phyloP scores from a whole-genome alignment of 2,113 vertebrate genomes.

The Paramormyrops kingsleyae region DNA sequence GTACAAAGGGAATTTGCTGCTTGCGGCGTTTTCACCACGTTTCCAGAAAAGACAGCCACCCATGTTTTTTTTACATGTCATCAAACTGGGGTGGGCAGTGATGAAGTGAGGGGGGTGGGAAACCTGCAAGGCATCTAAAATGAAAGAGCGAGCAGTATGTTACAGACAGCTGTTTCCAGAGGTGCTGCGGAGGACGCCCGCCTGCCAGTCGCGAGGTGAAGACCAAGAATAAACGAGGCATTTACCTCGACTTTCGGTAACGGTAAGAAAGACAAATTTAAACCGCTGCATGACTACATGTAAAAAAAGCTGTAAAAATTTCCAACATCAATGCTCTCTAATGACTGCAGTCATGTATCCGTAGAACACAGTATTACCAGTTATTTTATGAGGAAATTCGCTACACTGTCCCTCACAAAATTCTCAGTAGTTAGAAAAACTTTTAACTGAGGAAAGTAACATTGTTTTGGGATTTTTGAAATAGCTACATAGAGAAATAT shows the following conservation, averaged over 20 bases:
- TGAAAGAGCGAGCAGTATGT: not conserved
- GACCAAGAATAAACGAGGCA: not conserved
- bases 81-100: not conserved
- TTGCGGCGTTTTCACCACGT: not conserved
- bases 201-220: not conserved
- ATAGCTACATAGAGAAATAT: not conserved
- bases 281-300: not conserved
- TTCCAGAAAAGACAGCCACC: not conserved
- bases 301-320: not conserved
- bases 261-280: not conserved
- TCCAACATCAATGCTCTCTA: not conserved
- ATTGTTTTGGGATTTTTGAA: not conserved
- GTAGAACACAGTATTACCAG: not conserved
- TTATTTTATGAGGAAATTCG: not conserved
- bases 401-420: not conserved
- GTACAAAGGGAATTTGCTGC: slow-evolving; percentile 41
- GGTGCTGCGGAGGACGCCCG: not conserved
- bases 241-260: not conserved
- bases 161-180: not conserved
- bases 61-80: not conserved
- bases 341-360: not conserved
- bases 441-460: not conserved
- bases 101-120: slow-evolving; percentile 17
- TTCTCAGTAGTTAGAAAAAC: not conserved
- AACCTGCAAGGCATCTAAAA: not conserved